Conservation (phyloP, 2,113 vertebrate species). For the Camelus dromedarius region DNA sequence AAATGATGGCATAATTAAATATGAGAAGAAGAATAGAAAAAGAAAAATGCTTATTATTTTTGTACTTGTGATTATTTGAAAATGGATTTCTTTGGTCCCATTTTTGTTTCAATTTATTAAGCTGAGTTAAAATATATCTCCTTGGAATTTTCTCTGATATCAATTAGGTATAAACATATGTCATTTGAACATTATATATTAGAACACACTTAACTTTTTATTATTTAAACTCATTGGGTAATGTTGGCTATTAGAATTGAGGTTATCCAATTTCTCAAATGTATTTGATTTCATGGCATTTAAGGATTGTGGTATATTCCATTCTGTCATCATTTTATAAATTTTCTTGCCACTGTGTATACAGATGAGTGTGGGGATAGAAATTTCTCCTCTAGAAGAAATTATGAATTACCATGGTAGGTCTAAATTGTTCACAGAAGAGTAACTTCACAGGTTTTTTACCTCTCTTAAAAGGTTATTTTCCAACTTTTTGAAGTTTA, state of each 20-base stretch:
- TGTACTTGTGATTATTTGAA: constrained; percentile 25
- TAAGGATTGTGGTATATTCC: background rate
- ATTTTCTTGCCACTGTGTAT: constrained; percentile 25
- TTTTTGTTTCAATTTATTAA: constrained; percentile 39
- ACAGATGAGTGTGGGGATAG: background rate
- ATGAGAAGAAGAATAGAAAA: background rate
- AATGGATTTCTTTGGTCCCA: background rate
- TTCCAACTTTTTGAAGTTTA: constrained; percentile 18
- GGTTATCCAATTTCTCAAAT: constrained; percentile 13
- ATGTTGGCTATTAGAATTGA: background rate
- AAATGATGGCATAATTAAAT: constrained; percentile 3
- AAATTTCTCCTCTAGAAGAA: constrained; percentile 40
- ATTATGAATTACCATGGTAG: background rate
- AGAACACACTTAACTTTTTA: background rate
- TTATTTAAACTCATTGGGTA: background rate
- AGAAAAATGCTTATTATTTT: background rate
- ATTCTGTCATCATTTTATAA: background rate
- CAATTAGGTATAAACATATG: background rate
- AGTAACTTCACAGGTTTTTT: background rate
- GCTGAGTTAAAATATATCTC: constrained; percentile 42
- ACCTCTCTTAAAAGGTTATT: constrained; percentile 1
- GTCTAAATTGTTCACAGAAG: constrained; percentile 15
- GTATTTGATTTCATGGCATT: constrained; percentile 33
- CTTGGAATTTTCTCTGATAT: constrained; percentile 9
- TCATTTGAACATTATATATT: constrained; percentile 44